Percentiles rank a stretch among this genome's conserved stretches.
These are phyloP conservation scores for Oriolus oriolus DNA, from an alignment of 2,113 vertebrate genomes.

Conservation along the genomic window DNA sequence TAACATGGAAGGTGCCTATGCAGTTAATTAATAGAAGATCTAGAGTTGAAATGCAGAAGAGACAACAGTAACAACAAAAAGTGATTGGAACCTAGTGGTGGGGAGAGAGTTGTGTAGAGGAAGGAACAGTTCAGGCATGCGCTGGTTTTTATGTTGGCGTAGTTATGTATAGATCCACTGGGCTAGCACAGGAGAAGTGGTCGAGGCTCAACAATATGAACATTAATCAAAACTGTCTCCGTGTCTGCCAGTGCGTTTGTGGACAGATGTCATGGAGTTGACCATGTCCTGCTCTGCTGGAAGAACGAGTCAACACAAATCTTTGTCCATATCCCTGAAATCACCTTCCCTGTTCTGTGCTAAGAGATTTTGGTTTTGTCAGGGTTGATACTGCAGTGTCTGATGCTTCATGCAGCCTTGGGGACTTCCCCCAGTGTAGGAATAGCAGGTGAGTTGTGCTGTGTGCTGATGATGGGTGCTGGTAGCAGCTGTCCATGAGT, in stretches of 20 bases:
- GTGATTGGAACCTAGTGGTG: not conserved
- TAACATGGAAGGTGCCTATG: not conserved
- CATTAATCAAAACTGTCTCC: not conserved
- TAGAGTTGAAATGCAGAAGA: not conserved
- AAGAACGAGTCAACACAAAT: not conserved
- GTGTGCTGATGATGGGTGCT: not conserved
- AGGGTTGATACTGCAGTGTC: not conserved
- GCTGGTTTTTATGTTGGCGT: not conserved
- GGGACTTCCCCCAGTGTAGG: not conserved
- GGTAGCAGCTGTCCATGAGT: not conserved
- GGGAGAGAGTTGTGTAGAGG: not conserved
- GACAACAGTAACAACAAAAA: not conserved
- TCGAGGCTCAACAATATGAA: not conserved
- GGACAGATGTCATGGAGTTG: not conserved
- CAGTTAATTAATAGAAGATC: not conserved
- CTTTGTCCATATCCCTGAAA: not conserved
- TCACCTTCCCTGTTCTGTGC: not conserved
- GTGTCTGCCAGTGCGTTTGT: not conserved
- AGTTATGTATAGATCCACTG: not conserved
- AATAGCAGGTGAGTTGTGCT: not conserved
- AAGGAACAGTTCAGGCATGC: not conserved
- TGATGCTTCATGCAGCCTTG: not conserved
- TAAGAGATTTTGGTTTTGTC: not conserved
- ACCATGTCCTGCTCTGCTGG: not conserved
- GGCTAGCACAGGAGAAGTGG: not conserved